These are phyloP conservation scores for Peromyscus aztecus DNA, from an alignment of 2,797 vertebrate species.

Conservation along the genomic window DNA sequence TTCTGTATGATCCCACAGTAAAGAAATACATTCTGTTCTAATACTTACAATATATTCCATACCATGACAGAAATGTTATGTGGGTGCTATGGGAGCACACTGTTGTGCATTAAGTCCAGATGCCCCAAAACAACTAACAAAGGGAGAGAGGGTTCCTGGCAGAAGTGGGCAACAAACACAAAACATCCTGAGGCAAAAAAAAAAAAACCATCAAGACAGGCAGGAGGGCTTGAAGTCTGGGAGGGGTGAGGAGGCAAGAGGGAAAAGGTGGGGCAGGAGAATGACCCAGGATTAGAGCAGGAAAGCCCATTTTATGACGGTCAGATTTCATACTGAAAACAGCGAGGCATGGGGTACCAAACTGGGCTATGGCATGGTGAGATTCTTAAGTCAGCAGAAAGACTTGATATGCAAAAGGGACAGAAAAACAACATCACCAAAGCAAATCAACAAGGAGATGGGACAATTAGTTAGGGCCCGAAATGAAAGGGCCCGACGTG, in stretches of 20 bases:
- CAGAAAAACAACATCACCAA: not conserved
- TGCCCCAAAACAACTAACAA: conserved; percentile 3
- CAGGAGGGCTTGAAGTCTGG: not conserved
- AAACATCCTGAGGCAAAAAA: not conserved
- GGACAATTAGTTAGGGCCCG: not conserved
- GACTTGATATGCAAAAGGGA: not conserved
- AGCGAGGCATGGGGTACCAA: conserved; percentile 3
- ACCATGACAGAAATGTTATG: not conserved
- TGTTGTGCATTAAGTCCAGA: not conserved
- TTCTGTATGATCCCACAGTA: not conserved
- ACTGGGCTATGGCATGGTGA: not conserved
- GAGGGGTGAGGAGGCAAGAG: not conserved
- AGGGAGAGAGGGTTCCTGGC: not conserved
- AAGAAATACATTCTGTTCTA: conserved; percentile 17
- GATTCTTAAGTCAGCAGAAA: not conserved
- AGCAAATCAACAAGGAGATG: not conserved
- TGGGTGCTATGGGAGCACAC: not conserved
- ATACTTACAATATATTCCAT: not conserved
- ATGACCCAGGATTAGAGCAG: not conserved
- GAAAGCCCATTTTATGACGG: not conserved
- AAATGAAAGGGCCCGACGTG: not conserved
- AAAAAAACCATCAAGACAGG: not conserved
- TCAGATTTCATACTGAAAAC: not conserved
- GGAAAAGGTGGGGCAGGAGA: not conserved
- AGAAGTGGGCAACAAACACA: not conserved